Conservation (phyloP, 2,797 vertebrate genomes). For the Sebastes elongatus region DNA sequence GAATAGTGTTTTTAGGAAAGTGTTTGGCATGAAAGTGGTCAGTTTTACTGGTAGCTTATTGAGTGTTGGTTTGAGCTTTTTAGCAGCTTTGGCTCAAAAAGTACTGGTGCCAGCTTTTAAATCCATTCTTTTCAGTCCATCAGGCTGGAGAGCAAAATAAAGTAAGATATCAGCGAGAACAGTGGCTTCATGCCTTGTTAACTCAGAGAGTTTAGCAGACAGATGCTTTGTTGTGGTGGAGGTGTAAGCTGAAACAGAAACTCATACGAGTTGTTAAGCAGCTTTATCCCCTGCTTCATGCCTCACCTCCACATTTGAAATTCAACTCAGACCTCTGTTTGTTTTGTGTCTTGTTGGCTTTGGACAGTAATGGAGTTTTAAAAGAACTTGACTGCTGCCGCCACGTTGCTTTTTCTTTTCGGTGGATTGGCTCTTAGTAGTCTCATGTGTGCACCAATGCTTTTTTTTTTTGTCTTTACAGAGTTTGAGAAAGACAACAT, state of each 20-base stretch:
- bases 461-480: neutral
- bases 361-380: slow-evolving; percentile 6
- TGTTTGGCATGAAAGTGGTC: neutral
- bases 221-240: slow-evolving; percentile 23
- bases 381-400: neutral
- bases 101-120: neutral
- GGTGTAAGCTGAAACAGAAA: slow-evolving; percentile 28
- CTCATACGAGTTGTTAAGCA: slow-evolving; percentile 36
- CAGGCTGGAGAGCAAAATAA: neutral
- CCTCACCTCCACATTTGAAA: slow-evolving; percentile 35
- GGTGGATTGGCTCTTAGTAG: neutral
- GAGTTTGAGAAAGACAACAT: neutral
- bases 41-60: neutral
- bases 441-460: neutral
- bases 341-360: slow-evolving; percentile 20
- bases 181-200: slow-evolving; percentile 34
- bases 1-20: neutral
- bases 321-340: slow-evolving; percentile 28
- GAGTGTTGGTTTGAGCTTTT: neutral
- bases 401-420: neutral
- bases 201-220: slow-evolving; percentile 2
- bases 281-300: slow-evolving; percentile 28
- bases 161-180: slow-evolving; percentile 22
- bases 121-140: neutral
- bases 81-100: neutral